A percentile compares a stretch with the other conserved stretches of the same genome.
phyloP scores from a whole-genome alignment of 1,140 invertebrate genomes.

The Saccostrea echinata region DNA sequence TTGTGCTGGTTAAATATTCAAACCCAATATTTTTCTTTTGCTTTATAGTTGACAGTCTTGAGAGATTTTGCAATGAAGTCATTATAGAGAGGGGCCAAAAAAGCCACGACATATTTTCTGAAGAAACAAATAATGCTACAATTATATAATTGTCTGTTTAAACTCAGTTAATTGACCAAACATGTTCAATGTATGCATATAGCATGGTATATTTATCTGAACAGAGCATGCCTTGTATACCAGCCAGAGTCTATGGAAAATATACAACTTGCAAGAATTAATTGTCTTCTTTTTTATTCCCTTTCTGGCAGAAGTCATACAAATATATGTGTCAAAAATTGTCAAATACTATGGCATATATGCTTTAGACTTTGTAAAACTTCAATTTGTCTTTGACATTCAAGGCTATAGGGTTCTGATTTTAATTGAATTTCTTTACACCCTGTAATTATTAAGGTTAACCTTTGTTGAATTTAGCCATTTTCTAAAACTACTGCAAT shows the following conservation, averaged over 20 bases:
- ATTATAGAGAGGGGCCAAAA: neutral
- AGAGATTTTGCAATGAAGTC: slow-evolving; percentile 28
- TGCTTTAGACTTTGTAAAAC: neutral
- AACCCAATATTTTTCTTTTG: slow-evolving; percentile 18
- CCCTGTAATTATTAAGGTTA: neutral
- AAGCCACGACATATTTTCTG: neutral
- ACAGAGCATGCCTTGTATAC: no score
- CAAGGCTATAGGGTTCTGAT: neutral
- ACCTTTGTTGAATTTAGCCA: neutral
- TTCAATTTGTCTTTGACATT: neutral
- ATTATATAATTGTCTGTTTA: no score
- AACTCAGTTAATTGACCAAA: no score
- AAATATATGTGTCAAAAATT: neutral
- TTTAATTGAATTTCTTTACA: neutral
- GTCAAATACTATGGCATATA: neutral
- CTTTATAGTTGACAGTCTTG: neutral
- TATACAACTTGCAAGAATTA: neutral
- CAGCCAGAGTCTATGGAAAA: no score
- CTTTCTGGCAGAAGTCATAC: neutral
- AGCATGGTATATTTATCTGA: no score
- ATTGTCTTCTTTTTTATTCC: neutral
- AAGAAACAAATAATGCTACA: no score
- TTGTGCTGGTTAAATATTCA: neutral
- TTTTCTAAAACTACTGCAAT: neutral
- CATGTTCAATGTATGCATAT: no score